Conservation (phyloP, 2,888 invertebrate species). For the Busseola fusca region DNA sequence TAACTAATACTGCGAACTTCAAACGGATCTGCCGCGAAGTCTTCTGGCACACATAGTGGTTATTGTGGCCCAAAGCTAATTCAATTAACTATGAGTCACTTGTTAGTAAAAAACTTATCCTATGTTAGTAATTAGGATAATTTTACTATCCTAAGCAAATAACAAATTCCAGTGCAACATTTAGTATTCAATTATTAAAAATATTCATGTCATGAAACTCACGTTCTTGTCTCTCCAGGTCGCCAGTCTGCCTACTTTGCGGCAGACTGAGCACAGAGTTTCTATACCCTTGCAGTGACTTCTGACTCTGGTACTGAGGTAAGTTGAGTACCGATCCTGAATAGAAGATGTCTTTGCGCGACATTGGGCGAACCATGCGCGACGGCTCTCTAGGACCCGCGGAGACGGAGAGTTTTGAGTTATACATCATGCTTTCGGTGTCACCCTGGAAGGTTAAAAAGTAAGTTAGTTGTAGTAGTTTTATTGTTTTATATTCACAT, state of each 20-base stretch:
- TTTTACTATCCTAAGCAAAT: no score
- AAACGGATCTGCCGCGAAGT: not conserved
- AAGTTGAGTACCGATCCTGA: slow-evolving; percentile 98
- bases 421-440: slow-evolving; percentile 91
- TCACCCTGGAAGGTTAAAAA: slow-evolving; percentile 80
- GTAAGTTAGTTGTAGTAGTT: not conserved
- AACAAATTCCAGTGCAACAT: no score
- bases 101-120: no score
- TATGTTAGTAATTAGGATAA: no score
- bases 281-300: slow-evolving; percentile 96
- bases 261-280: slow-evolving; percentile 97
- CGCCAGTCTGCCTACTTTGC: slow-evolving; percentile 90
- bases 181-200: not conserved
- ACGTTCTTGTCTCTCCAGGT: slow-evolving; percentile 92
- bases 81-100: not conserved
- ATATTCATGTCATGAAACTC: slow-evolving; percentile 70
- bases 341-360: slow-evolving; percentile 99
- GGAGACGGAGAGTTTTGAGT: slow-evolving; percentile 90
- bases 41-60: not conserved
- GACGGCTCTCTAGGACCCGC: slow-evolving; percentile 81
- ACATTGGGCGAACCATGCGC: slow-evolving; percentile 95
- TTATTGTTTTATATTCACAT: not conserved
- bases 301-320: slow-evolving; percentile 97
- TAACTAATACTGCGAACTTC: not conserved
- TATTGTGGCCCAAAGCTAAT: not conserved